phyloP scores from a whole-genome alignment of 2,113 vertebrate species.

The Argyrosomus japonicus region DNA sequence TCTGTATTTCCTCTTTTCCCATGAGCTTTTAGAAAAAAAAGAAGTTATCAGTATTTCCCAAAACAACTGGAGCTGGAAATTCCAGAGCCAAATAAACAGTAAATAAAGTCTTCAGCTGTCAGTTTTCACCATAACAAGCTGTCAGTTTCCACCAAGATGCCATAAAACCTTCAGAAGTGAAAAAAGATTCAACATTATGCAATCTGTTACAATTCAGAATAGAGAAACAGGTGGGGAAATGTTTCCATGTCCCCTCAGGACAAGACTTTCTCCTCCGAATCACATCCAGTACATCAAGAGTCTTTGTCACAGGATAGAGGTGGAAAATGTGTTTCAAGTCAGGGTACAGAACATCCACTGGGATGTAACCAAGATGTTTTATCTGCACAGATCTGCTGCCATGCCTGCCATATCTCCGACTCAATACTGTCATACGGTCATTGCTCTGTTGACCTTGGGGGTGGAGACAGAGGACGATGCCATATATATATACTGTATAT shows the following conservation, averaged over 20 bases:
- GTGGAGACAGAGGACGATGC: not conserved
- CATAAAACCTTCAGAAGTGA: conserved; percentile 7
- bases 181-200: conserved; percentile 36
- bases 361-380: conserved; percentile 76
- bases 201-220: conserved; percentile 31
- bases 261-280: conserved; percentile 27
- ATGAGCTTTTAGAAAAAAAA: not conserved
- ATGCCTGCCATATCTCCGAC: conserved; percentile 35
- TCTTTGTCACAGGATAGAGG: conserved; percentile 50
- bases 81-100: not conserved
- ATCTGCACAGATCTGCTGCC: conserved; percentile 56
- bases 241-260: conserved; percentile 20
- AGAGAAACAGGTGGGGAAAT: conserved; percentile 39
- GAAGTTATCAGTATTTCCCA: not conserved
- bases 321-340: conserved; percentile 51
- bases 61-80: conserved; percentile 14
- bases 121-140: conserved; percentile 23
- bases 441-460: conserved; percentile 55
- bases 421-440: conserved; percentile 46
- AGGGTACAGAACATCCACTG: conserved; percentile 54
- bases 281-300: conserved; percentile 47
- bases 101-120: conserved; percentile 16
- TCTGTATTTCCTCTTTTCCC: not conserved
- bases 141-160: conserved; percentile 14
- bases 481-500: conserved; percentile 23